Conservation (phyloP, 2,888 invertebrate genomes). For the Caenorhabditis sp. region DNA sequence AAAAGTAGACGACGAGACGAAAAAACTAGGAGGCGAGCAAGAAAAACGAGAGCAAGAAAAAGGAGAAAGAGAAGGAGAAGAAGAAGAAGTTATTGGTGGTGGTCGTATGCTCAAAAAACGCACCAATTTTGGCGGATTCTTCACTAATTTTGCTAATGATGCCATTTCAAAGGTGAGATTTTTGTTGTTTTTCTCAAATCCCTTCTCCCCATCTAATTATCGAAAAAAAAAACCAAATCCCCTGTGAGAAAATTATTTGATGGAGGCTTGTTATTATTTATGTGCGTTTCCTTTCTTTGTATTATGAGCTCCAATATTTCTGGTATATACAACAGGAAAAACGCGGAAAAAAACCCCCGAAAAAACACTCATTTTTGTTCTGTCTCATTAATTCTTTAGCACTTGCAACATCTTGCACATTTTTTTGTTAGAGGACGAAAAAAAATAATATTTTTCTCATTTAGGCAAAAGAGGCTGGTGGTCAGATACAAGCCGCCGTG, state of each 20-base stretch:
- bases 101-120: conserved; percentile 40
- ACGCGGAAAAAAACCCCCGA: neutral
- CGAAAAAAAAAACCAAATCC: neutral
- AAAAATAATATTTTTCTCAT: conserved; percentile 16
- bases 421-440: neutral
- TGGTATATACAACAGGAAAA: neutral
- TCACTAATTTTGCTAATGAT: conserved; percentile 64
- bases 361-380: neutral
- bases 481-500: conserved; percentile 60
- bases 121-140: conserved; percentile 55
- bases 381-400: neutral
- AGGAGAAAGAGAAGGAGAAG: conserved; percentile 10
- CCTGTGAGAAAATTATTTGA: neutral
- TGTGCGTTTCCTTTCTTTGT: neutral
- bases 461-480: conserved; percentile 65
- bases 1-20: neutral
- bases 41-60: conserved; percentile 22
- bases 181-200: neutral
- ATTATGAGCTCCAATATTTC: neutral
- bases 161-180: conserved; percentile 59
- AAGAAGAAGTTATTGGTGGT: conserved; percentile 35
- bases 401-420: neutral
- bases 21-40: neutral
- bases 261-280: neutral
- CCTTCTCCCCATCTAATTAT: neutral